phyloP scores from a whole-genome alignment of 2,113 vertebrate genomes.

The Corydoras sp. region DNA sequence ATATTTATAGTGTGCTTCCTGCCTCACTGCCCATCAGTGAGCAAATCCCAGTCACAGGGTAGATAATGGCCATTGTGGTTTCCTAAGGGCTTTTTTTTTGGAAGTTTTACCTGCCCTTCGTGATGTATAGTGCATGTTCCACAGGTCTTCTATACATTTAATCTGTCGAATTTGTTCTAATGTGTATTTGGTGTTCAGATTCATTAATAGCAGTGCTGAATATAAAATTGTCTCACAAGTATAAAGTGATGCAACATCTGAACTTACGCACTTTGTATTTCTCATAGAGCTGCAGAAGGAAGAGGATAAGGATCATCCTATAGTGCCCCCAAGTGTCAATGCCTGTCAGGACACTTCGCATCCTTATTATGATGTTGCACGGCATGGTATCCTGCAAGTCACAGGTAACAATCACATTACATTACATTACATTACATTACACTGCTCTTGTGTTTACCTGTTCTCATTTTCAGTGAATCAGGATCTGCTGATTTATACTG shows the following conservation, averaged over 20 bases:
- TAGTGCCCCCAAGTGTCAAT: constrained; percentile 13
- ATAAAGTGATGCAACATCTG: no score
- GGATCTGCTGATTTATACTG: no score
- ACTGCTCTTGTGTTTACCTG: no score
- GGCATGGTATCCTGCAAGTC: constrained; percentile 80
- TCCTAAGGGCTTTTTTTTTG: not conserved
- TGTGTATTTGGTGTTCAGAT: no score
- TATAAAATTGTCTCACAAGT: no score
- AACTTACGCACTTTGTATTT: not conserved
- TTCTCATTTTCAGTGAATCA: no score
- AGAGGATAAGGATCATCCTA: constrained; percentile 31
- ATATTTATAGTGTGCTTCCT: constrained; percentile 47
- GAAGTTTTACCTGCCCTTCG: not conserved
- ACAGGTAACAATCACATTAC: constrained; percentile 58
- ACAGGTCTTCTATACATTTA: no score
- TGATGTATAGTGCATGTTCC: no score
- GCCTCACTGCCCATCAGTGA: not conserved
- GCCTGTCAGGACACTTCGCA: constrained; percentile 60
- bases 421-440: no score
- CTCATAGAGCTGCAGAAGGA: constrained; percentile 68
- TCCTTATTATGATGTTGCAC: constrained; percentile 78
- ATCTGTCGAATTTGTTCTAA: no score
- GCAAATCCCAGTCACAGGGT: constrained; percentile 17
- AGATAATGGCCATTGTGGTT: not conserved
- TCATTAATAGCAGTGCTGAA: no score